phyloP scores from a whole-genome alignment of 2,797 vertebrate species.

The Sebastes taczanowskii region DNA sequence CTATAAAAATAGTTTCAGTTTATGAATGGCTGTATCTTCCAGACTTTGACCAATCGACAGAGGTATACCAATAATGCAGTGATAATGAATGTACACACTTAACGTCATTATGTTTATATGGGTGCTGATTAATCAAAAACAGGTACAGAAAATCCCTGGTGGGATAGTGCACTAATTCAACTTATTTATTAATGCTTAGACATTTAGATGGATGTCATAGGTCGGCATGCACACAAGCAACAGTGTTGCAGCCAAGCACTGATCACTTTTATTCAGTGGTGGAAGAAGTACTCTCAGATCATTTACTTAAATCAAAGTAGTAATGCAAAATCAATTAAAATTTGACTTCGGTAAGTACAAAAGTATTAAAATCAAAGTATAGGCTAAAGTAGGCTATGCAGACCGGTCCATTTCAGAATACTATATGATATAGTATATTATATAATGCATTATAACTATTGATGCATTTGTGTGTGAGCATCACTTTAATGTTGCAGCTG shows the following conservation, averaged over 20 bases:
- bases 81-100: not conserved
- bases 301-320: not conserved
- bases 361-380: not conserved
- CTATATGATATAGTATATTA: not conserved
- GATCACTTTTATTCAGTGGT: not conserved
- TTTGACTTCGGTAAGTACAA: not conserved
- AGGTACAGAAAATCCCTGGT: not conserved
- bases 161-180: not conserved
- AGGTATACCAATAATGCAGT: not conserved
- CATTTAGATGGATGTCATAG: not conserved
- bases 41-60: not conserved
- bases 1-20: not conserved
- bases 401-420: not conserved
- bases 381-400: not conserved
- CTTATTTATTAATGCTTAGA: not conserved
- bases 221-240: not conserved
- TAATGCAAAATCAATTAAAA: not conserved
- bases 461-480: not conserved
- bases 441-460: not conserved
- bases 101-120: not conserved
- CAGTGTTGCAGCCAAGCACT: not conserved
- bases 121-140: not conserved
- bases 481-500: not conserved
- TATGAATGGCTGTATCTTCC: not conserved
- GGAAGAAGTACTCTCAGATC: not conserved